These are phyloP conservation scores for Brachionus rubens DNA, from an alignment of 1,140 invertebrate genomes.

Conservation along the genomic window DNA sequence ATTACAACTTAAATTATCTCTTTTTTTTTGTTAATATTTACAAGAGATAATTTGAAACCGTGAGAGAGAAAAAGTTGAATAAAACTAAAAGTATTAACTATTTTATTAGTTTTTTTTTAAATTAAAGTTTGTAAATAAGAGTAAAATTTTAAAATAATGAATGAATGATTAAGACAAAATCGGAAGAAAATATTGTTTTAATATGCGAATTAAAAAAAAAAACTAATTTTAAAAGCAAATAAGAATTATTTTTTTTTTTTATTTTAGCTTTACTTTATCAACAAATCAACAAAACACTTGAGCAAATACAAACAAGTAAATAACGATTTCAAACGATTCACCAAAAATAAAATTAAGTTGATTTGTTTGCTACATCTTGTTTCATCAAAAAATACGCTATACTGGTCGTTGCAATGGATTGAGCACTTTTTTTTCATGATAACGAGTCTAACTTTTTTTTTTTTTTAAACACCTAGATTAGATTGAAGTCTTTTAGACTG, in stretches of 20 bases:
- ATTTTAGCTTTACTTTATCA: slow-evolving; percentile 26
- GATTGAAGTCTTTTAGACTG: too few species aligned
- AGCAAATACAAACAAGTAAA: slow-evolving; percentile 34
- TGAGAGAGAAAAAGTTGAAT: neutral
- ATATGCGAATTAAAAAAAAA: slow-evolving; percentile 45
- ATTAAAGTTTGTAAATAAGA: too few species aligned
- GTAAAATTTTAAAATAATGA: neutral
- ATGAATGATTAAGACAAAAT: neutral
- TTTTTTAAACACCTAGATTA: too few species aligned
- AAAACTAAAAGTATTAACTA: too few species aligned
- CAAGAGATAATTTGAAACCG: slow-evolving; percentile 23
- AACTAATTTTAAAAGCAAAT: slow-evolving; percentile 40
- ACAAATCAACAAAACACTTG: slow-evolving; percentile 42
- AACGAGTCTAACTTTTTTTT: too few species aligned
- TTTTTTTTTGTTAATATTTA: neutral
- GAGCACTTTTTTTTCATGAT: too few species aligned
- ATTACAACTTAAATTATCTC: slow-evolving; percentile 6
- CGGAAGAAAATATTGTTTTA: slow-evolving; percentile 44
- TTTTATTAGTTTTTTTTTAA: too few species aligned
- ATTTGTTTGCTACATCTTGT: neutral
- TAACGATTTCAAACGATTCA: neutral
- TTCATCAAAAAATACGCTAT: too few species aligned
- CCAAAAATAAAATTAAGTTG: neutral
- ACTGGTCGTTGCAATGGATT: too few species aligned
- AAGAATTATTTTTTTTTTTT: slow-evolving; percentile 15